Evolutionary conservation across 2,113 vertebrate species (phyloP).

Genomic region (Vanacampus margaritifer): DNA sequence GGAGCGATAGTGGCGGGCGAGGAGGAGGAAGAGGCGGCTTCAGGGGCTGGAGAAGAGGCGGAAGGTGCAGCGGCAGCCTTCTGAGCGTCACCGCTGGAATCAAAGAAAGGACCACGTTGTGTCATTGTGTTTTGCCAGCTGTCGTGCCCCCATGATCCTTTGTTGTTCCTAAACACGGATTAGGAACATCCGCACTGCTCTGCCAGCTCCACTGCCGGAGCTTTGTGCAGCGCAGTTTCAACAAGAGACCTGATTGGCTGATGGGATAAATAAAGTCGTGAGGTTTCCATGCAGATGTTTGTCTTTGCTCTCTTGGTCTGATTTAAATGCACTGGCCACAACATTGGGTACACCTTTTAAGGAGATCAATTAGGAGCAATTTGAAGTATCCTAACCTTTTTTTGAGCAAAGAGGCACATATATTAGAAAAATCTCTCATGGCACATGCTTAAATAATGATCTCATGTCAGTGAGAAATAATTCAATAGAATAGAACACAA

Average conservation of each 20-base stretch:
- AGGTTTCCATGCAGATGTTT: conserved; percentile 31
- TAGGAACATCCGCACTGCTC: conserved; percentile 27
- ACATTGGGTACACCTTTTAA: neutral
- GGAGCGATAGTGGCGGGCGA: conserved; percentile 46
- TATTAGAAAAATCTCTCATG: too few relatives aligned
- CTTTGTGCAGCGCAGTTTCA: conserved; percentile 23
- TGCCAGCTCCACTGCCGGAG: conserved; percentile 31
- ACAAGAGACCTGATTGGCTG: conserved; percentile 35
- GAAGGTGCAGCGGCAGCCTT: conserved; percentile 45
- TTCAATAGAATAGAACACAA: too few relatives aligned
- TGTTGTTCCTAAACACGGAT: conserved; percentile 33
- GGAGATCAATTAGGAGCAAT: too few relatives aligned
- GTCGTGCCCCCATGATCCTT: conserved; percentile 36
- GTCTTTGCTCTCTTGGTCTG: neutral
- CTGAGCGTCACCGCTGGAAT: conserved; percentile 71
- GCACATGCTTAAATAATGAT: too few relatives aligned
- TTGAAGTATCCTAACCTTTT: too few relatives aligned
- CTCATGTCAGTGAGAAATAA: too few relatives aligned
- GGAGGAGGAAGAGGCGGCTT: conserved; percentile 35
- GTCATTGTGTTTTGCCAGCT: conserved; percentile 37
- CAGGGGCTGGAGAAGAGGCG: conserved; percentile 26
- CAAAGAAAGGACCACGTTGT: conserved; percentile 1
- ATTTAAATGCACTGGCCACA: neutral
- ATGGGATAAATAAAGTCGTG: conserved; percentile 12
- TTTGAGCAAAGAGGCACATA: too few relatives aligned